These are phyloP conservation scores for Erebia ligea DNA, from an alignment of 2,888 invertebrate species.

Conservation along the genomic window DNA sequence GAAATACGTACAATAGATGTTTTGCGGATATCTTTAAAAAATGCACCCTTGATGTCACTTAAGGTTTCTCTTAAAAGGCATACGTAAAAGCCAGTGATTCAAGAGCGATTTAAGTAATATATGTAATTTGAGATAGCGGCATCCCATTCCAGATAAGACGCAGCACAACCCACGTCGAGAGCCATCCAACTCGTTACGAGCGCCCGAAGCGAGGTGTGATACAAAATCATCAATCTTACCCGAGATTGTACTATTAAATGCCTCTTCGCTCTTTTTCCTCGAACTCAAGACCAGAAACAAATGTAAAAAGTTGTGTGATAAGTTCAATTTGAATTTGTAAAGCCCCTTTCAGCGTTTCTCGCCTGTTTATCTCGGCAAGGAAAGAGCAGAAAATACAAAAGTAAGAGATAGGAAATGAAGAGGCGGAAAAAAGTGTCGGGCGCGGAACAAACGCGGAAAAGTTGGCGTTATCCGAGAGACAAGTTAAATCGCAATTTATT, in stretches of 20 bases:
- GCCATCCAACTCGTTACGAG: constrained; percentile 80
- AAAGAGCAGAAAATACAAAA: constrained; percentile 82
- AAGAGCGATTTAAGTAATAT: constrained; percentile 78
- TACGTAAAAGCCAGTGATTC: constrained; percentile 66
- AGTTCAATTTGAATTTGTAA: constrained; percentile 84
- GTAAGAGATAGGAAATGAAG: constrained; percentile 84
- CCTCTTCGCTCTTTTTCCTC: constrained; percentile 81
- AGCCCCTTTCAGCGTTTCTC: constrained; percentile 83
- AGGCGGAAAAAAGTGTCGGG: constrained; percentile 82
- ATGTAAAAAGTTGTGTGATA: constrained; percentile 84
- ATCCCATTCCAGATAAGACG: constrained; percentile 81
- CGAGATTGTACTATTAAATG: constrained; percentile 83
- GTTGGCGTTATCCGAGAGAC: constrained; percentile 82
- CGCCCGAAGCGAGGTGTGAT: constrained; percentile 83
- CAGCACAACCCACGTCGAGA: constrained; percentile 80
- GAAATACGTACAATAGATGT: neutral
- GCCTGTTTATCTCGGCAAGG: constrained; percentile 81
- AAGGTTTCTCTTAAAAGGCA: constrained; percentile 47
- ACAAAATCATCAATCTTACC: constrained; percentile 83
- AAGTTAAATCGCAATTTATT: constrained; percentile 84
- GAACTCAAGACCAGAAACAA: constrained; percentile 82
- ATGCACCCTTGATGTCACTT: constrained; percentile 19
- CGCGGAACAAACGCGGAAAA: constrained; percentile 81
- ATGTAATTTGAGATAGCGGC: constrained; percentile 82
- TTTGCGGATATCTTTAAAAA: neutral